Conservation (phyloP, 1,140 invertebrate species). For the Chelonus insularis region DNA sequence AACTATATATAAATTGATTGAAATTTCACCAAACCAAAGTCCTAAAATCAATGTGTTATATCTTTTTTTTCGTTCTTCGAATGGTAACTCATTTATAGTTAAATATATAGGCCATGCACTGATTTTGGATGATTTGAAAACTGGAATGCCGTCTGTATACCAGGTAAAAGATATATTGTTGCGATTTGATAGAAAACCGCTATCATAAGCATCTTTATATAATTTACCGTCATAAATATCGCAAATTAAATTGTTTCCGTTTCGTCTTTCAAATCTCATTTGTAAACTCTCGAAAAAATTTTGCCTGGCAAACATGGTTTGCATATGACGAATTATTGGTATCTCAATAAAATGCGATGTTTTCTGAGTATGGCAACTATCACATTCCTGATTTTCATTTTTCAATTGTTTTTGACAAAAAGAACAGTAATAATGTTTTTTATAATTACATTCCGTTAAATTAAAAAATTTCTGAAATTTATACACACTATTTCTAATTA, state of each 20-base stretch:
- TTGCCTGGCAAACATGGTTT: background rate
- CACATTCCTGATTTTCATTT: background rate
- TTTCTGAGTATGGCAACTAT: background rate
- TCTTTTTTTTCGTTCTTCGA: conserved; percentile 29
- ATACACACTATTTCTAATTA: conserved; percentile 6
- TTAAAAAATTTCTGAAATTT: conserved; percentile 15
- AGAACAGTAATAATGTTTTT: conserved; percentile 18
- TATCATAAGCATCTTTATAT: conserved; percentile 17
- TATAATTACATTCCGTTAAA: background rate
- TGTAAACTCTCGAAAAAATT: conserved; percentile 6
- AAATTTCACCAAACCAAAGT: conserved; percentile 31
- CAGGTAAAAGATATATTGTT: conserved; percentile 34
- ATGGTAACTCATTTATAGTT: conserved; percentile 42
- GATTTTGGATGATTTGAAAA: conserved; percentile 45
- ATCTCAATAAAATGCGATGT: background rate
- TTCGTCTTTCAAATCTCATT: conserved; percentile 6
- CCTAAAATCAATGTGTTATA: conserved; percentile 35
- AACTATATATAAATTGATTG: conserved; percentile 25
- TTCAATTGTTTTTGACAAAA: background rate
- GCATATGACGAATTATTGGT: background rate
- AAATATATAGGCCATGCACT: conserved; percentile 43
- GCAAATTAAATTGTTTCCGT: background rate
- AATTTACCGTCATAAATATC: conserved; percentile 10
- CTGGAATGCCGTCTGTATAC: conserved; percentile 43
- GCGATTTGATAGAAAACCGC: conserved; percentile 31